Percentiles rank a stretch among this genome's conserved stretches.
These are phyloP conservation scores for Antheraea mylitta DNA, from an alignment of 1,140 invertebrate species.

Conservation along the genomic window DNA sequence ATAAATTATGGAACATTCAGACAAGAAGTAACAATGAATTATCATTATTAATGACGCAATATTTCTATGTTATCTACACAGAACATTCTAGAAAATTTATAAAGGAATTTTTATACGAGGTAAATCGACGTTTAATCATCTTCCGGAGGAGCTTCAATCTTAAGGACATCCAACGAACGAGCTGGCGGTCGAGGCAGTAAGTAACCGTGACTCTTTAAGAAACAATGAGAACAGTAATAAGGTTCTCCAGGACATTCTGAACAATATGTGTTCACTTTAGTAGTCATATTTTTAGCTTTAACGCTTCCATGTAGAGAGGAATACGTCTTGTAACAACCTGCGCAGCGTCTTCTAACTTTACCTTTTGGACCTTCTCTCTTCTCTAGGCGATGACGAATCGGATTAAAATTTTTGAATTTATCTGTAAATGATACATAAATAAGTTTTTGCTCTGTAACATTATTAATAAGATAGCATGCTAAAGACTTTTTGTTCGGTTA, in stretches of 20 bases:
- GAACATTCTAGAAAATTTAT: neutral
- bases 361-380: conserved; percentile 9
- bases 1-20: too few species aligned
- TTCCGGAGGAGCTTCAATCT: neutral
- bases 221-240: conserved; percentile 32
- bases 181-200: neutral
- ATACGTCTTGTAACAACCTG: conserved; percentile 28
- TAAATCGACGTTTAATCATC: neutral
- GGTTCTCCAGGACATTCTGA: conserved; percentile 29
- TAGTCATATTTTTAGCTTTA: conserved; percentile 32
- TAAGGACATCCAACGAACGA: neutral
- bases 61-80: neutral
- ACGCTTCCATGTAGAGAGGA: conserved; percentile 19
- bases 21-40: too few species aligned
- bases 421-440: conserved; percentile 14
- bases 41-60: neutral
- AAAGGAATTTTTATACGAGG: neutral
- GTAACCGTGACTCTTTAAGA: conserved; percentile 13
- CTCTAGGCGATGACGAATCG: conserved; percentile 6
- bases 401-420: conserved; percentile 14
- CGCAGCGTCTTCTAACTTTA: conserved; percentile 17
- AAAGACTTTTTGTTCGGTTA: too few species aligned
- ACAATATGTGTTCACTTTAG: conserved; percentile 37
- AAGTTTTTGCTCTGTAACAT: conserved; percentile 2
- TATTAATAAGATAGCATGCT: neutral